Evolutionary conservation across 2,797 vertebrate genomes (phyloP).

Genomic region (Phalloptychus januarius): DNA sequence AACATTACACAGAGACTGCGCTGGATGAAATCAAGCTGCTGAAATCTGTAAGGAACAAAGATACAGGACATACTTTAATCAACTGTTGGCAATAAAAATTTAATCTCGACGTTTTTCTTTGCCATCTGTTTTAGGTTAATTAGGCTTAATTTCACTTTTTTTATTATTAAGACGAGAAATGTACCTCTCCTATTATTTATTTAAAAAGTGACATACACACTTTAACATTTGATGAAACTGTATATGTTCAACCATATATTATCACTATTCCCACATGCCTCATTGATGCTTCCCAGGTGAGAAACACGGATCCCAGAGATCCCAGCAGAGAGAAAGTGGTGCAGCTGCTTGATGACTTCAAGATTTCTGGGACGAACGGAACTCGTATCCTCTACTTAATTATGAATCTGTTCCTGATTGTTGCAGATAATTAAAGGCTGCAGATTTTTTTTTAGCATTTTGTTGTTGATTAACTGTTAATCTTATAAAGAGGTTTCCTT

Average conservation of each 20-base stretch:
- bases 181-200: background rate
- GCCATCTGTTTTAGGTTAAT: background rate
- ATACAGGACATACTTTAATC: background rate
- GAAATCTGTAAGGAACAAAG: conserved; percentile 85
- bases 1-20: conserved; percentile 98
- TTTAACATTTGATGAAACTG: background rate
- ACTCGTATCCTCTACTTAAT: conserved; percentile 89
- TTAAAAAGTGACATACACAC: background rate
- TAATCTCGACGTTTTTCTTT: background rate
- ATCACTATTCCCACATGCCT: background rate
- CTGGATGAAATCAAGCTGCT: conserved; percentile 97
- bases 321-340: conserved; percentile 93
- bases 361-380: conserved; percentile 96
- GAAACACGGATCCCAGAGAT: conserved; percentile 91
- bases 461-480: background rate
- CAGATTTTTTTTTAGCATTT: conserved; percentile 5
- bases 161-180: background rate
- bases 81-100: background rate
- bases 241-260: background rate
- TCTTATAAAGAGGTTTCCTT: conserved; percentile 71
- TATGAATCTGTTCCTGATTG: background rate
- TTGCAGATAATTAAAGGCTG: background rate
- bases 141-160: background rate
- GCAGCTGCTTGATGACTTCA: conserved; percentile 97
- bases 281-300: conserved; percentile 80